A percentile compares a stretch with the other conserved stretches of the same genome.
Conservation (phyloP, 2,797 vertebrate species). For the Aselliscus stoliczkanus region DNA sequence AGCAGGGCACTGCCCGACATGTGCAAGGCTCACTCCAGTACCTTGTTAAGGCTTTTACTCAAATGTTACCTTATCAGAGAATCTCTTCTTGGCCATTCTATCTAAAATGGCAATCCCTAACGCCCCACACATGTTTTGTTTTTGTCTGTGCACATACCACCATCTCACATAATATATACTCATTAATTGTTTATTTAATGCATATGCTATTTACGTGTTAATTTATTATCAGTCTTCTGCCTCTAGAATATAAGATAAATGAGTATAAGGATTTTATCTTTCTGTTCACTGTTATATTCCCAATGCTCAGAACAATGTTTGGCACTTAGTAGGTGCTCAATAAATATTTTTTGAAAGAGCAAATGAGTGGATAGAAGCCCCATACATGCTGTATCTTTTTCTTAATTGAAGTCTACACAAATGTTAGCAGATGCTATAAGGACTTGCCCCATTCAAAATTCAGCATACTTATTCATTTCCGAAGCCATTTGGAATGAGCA, state of each 20-base stretch:
- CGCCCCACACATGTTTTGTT: neutral
- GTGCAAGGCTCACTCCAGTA: accelerated
- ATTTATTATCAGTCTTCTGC: neutral
- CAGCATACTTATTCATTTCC: neutral
- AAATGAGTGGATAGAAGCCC: neutral
- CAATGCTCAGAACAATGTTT: neutral
- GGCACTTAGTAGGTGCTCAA: neutral
- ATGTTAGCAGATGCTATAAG: neutral
- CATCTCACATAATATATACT: neutral
- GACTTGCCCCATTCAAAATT: neutral
- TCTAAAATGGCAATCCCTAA: neutral
- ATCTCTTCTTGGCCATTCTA: neutral
- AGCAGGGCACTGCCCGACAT: neutral
- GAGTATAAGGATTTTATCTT: neutral
- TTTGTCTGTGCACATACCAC: neutral
- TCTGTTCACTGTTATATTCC: neutral
- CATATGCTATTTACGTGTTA: neutral
- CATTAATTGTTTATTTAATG: neutral
- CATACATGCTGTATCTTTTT: neutral
- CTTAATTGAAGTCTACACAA: neutral
- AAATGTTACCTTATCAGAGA: neutral
- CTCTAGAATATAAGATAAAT: neutral
- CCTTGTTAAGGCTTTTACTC: neutral
- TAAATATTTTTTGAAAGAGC: neutral
- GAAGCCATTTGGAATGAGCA: neutral